These are phyloP conservation scores for Arctocebus calabarensis DNA, from an alignment of 2,797 vertebrate genomes.

Conservation along the genomic window DNA sequence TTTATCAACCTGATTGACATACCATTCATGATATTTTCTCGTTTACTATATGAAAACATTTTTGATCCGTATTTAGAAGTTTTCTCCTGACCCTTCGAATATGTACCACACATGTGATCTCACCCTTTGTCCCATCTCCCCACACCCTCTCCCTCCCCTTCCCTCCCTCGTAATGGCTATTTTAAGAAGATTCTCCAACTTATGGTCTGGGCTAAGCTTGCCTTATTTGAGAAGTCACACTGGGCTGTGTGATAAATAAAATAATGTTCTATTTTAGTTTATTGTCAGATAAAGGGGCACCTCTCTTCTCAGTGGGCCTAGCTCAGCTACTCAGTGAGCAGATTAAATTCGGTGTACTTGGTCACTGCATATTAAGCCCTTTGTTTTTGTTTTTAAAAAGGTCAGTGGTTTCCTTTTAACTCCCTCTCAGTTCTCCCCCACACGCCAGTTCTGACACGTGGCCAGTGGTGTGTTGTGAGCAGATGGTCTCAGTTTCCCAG, in stretches of 20 bases:
- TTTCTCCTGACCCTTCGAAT: no score
- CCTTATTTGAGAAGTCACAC: neutral
- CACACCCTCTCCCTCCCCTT: no score
- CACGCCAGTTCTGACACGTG: neutral
- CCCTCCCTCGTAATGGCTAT: no score
- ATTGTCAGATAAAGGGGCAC: neutral
- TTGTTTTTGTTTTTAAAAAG: conserved; percentile 29
- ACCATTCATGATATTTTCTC: no score
- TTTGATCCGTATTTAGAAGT: no score
- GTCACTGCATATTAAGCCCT: fast-evolving
- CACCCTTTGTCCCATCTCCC: no score
- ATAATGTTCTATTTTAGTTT: neutral
- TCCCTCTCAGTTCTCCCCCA: fast-evolving
- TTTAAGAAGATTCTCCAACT: no score
- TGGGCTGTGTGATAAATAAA: no score
- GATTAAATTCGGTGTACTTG: neutral
- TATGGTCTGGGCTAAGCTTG: no score
- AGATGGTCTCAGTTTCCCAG: neutral
- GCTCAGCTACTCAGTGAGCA: neutral
- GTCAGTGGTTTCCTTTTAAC: neutral
- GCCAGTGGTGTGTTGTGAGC: neutral
- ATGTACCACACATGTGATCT: no score
- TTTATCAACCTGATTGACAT: no score
- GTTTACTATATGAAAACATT: no score
- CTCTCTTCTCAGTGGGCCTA: neutral